Evolutionary conservation across 2,888 invertebrate species (phyloP).

Genomic region (Plagodis pulveraria): DNA sequence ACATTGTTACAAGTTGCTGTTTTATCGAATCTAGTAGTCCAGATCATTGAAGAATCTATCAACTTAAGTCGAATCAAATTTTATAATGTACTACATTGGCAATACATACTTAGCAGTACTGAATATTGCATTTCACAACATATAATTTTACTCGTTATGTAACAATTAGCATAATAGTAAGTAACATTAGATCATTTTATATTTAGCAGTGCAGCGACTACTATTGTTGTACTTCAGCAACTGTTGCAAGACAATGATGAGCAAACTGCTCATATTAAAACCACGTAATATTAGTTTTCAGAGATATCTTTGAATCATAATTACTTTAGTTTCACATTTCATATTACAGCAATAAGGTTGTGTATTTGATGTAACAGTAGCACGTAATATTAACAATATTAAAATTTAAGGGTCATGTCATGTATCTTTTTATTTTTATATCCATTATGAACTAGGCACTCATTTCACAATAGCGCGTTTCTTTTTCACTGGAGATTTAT

Average conservation of each 20-base stretch:
- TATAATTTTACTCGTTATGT: conserved; percentile 23
- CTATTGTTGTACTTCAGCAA: conserved; percentile 44
- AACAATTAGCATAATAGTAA: conserved; percentile 15
- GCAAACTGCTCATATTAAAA: conserved; percentile 23
- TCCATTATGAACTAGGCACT: conserved; percentile 59
- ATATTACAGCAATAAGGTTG: conserved; percentile 32
- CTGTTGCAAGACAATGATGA: conserved; percentile 37
- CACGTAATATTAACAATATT: conserved; percentile 39
- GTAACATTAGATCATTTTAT: conserved; percentile 31
- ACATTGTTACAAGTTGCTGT: conserved; percentile 38
- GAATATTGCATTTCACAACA: conserved; percentile 25
- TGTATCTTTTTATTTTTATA: conserved; percentile 80
- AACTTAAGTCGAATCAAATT: conserved; percentile 5
- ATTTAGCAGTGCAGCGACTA: conserved; percentile 37
- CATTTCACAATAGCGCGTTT: conserved; percentile 58
- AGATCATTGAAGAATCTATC: conserved; percentile 26
- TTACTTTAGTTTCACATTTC: conserved; percentile 42
- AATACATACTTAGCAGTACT: conserved; percentile 17
- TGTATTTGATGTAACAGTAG: conserved; percentile 47
- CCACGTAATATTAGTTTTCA: conserved; percentile 39
- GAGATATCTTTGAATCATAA: conserved; percentile 42
- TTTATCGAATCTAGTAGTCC: conserved; percentile 32
- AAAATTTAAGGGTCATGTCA: conserved; percentile 44
- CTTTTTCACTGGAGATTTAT: conserved; percentile 49
- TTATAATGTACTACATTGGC: conserved; percentile 1